phyloP scores from a whole-genome alignment of 2,113 vertebrate genomes.

The Noctilio leporinus region DNA sequence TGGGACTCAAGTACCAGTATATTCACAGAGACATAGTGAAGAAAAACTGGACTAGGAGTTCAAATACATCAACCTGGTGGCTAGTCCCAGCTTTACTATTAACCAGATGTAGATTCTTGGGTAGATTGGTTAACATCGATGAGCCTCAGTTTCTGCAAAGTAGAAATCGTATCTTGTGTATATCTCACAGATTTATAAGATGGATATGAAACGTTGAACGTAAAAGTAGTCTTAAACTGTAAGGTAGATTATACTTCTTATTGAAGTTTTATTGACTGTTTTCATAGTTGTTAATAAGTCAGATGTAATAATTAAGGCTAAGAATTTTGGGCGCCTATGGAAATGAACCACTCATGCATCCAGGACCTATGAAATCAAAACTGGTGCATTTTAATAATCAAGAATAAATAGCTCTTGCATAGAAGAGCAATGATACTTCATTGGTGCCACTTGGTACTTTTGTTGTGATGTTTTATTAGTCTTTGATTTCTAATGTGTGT shows the following conservation, averaged over 20 bases:
- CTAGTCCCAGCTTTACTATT: not conserved
- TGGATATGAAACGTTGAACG: not conserved
- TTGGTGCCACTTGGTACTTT: slow-evolving; percentile 12
- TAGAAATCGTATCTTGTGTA: not conserved
- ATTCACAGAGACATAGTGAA: not conserved
- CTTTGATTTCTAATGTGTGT: slow-evolving; percentile 69
- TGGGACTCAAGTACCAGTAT: not conserved
- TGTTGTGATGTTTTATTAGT: slow-evolving; percentile 43
- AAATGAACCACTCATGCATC: not conserved
- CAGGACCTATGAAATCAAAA: not conserved
- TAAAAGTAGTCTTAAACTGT: not conserved
- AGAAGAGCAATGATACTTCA: not conserved
- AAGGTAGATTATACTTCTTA: not conserved
- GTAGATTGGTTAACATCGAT: not conserved
- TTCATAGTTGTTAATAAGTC: not conserved
- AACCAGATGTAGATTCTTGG: not conserved
- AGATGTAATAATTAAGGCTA: not conserved
- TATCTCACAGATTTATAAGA: not conserved
- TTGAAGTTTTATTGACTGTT: not conserved
- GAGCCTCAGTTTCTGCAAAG: not conserved
- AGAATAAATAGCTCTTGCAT: not conserved
- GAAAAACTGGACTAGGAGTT: not conserved
- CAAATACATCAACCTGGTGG: not conserved
- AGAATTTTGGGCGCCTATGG: not conserved
- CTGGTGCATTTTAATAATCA: not conserved